Evolutionary conservation across 1,140 invertebrate species (phyloP), one percentile per base, ranked within the genome.

Genomic region (Fopius arisanus): DNA sequence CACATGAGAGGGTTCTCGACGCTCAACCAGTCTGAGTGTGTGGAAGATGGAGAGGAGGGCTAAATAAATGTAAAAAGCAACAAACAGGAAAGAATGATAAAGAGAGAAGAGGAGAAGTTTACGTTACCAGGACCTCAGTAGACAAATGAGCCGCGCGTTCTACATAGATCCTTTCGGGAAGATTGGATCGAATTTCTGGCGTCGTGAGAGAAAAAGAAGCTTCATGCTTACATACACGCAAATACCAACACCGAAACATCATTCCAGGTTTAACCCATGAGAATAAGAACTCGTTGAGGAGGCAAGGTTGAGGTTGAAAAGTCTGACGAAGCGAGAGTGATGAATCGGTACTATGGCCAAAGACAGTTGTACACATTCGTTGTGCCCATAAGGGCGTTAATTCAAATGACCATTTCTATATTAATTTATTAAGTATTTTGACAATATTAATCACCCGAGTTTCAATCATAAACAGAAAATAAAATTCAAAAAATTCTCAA

Each of bases 121-220:
- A 83, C 82, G 67, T 69, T 70, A 74, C 73, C 67, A 70, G 69
- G 78, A 73, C 77, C 71, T 74, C 78, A 79, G 82, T 85, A 87
- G 85, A 87, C 85, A 86, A 87, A 87, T 87, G 84, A 82, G 82
- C 79, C 72, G 78, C 80, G 78, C 84, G 84, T 85, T 86, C 84
- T 82, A 86, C 84, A 86, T 86, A 86, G 85, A 87, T 87, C 79
- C 78, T 79, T 77, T 77, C 72, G 79, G 63, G 73, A 54, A 84
- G 85, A 87, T 87, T 85, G 84, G 83, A 82, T 87, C 84, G 80
- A 82, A 82, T 87, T 87, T 86, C 84, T 84, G 80, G 81, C 78
- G 79, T 84, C 81, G 81, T 82, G 80, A 80, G 81, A 83, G 81
- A 81, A 81, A 83, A 84, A 74, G 48, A 67, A 51, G 51, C 70